Conservation (phyloP, 2,113 vertebrate genomes). For the Macrotis lagotis region DNA sequence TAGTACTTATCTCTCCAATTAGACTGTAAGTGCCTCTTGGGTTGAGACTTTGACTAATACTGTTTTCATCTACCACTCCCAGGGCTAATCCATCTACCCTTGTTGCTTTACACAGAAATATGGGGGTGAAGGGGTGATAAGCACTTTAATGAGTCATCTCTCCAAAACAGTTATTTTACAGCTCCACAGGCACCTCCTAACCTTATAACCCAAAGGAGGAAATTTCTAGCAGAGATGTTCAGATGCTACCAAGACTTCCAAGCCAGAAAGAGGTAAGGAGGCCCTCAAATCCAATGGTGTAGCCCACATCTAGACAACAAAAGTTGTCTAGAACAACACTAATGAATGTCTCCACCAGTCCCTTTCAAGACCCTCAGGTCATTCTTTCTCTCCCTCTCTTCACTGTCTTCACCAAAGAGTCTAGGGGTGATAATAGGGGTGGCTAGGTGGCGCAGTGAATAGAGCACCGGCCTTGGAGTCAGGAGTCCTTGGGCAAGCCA, state of each 20-base stretch:
- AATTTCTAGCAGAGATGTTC: not conserved
- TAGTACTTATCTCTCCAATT: not conserved
- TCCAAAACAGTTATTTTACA: not conserved
- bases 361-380: rapidly evolving
- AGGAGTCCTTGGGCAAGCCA: no score
- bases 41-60: not conserved
- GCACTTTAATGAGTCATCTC: not conserved
- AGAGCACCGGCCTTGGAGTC: no score
- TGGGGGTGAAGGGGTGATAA: not conserved
- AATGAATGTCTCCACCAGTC: not conserved
- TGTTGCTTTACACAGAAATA: not conserved
- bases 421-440: no score
- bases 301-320: not conserved
- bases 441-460: no score
- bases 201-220: not conserved
- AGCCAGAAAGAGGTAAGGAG: not conserved
- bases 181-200: not conserved
- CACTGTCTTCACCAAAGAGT: no score
- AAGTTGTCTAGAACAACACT: not conserved
- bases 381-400: not conserved
- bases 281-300: not conserved
- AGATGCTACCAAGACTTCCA: not conserved
- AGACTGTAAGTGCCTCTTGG: not conserved
- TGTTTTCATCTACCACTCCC: not conserved
- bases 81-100: not conserved